Evolutionary conservation across 2,113 vertebrate species (phyloP).

Genomic region (Orthonyx spaldingii): DNA sequence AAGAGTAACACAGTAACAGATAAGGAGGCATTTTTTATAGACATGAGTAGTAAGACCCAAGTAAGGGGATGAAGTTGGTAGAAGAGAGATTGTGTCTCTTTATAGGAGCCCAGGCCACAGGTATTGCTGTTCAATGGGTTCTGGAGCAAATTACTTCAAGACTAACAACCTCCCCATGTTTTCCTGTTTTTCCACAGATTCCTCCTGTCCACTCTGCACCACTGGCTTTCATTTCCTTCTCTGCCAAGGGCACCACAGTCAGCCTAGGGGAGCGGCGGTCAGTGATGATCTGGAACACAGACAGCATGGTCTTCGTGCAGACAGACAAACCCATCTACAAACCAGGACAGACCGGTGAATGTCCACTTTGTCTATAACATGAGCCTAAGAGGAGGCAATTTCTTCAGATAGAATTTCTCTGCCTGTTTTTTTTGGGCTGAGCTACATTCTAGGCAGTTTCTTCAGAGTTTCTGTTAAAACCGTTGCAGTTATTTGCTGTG

Average conservation of each 20-base stretch:
- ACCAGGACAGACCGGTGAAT: constrained; percentile 55
- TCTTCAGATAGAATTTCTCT: background rate
- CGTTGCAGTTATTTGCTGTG: background rate
- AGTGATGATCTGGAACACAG: constrained; percentile 10
- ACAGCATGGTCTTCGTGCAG: constrained; percentile 39
- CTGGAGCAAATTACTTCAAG: background rate
- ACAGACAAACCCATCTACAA: constrained; percentile 67
- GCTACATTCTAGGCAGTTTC: background rate
- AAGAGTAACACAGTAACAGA: background rate
- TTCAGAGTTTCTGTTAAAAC: background rate
- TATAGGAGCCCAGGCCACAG: background rate
- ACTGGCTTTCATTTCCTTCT: constrained; percentile 56
- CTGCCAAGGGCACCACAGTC: background rate
- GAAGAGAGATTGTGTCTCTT: background rate
- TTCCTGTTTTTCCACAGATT: constrained; percentile 8
- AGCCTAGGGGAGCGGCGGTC: constrained; percentile 1
- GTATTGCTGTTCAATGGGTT: background rate
- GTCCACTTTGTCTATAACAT: background rate
- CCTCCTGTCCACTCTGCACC: background rate
- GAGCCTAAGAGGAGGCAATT: background rate
- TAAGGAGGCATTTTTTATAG: background rate
- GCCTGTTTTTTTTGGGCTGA: background rate
- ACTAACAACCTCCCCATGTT: background rate
- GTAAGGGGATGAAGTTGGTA: background rate
- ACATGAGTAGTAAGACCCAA: background rate